Base-by-base conservation (phyloP, 2,113 vertebrate genomes). In the Hymenochirus boettgeri region DNA sequence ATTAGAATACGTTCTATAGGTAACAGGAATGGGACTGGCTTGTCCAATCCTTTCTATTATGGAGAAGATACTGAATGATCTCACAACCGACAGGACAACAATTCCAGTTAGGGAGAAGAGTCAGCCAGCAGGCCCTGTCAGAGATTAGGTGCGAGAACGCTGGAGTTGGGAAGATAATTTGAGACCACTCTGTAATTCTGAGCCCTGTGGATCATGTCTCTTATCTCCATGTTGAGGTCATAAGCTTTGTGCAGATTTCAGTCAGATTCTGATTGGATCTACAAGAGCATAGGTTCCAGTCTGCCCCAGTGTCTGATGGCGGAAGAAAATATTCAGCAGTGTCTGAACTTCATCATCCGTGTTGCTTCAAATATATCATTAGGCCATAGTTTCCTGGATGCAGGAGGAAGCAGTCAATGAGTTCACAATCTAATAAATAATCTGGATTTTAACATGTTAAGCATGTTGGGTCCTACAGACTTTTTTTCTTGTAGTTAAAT, bases 251-350 rank as follows among this genome's bases (percentile, higher is more conserved):
- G 57, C 95, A 94, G 79, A 95, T 93, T 72, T 95, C 90, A 0
- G 91, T 90, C 69, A 98, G 83, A 84, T 95, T 96, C 80, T 94
- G 93, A 76, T 91, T 92, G 42, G 92, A 97, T 70, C 95, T 74
- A 99, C 95, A 73, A 99, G 77, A 10, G 95, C 95, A 12, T 94
- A 97, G 3, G 93, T 95, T 74, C 96, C 94, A 0, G 92, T 97
- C 80, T 95, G 95, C 63, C 95, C 96, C 73, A 98, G 75, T 7
- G 94, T 95, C 78, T 97, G 95, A 80, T 99, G 94, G 65, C 94
- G 90, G 84, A 99, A 99, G 74, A 92, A 99, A 77, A 97, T 97
- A 77, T 95, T 96, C 76, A 99, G 85, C 51, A 98, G 85, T 21
- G 93, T 99, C 82, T 96, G 95, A 73, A 93, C 86, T 80, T 97